These are phyloP conservation scores for Latrodectus geometricus DNA, from an alignment of 1,140 invertebrate species.

Conservation along the genomic window DNA sequence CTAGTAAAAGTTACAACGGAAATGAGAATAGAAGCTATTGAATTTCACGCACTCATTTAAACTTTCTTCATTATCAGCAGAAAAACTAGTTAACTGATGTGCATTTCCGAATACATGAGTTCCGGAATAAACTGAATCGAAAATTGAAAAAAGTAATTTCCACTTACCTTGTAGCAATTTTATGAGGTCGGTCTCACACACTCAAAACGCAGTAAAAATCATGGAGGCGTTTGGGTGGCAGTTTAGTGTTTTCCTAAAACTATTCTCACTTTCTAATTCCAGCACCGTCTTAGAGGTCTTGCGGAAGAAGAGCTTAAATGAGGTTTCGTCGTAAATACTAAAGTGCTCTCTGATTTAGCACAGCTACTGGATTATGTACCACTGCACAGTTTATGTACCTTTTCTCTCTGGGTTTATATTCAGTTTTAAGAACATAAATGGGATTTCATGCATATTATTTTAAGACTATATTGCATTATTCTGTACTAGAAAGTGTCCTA, in stretches of 20 bases:
- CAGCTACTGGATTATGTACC: neutral
- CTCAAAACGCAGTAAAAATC: no score
- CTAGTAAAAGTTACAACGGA: no score
- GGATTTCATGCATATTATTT: neutral
- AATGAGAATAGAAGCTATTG: no score
- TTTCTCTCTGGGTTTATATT: neutral
- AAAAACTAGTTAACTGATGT: no score
- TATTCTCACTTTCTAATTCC: neutral
- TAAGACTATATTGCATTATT: neutral
- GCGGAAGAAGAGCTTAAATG: neutral
- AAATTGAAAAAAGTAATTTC: no score
- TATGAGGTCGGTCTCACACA: no score
- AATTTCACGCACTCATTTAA: no score
- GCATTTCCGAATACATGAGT: no score
- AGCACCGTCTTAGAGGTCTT: neutral
- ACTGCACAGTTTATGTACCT: neutral
- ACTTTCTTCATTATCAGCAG: no score
- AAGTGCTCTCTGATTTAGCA: neutral
- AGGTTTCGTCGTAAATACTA: neutral
- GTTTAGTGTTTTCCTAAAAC: neutral
- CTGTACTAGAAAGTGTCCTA: neutral
- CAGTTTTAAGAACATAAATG: neutral
- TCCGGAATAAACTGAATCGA: no score
- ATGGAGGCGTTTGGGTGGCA: neutral
- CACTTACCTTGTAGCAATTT: no score